phyloP scores from a whole-genome alignment of 1,140 invertebrate species.

The Drosophila elegans region DNA sequence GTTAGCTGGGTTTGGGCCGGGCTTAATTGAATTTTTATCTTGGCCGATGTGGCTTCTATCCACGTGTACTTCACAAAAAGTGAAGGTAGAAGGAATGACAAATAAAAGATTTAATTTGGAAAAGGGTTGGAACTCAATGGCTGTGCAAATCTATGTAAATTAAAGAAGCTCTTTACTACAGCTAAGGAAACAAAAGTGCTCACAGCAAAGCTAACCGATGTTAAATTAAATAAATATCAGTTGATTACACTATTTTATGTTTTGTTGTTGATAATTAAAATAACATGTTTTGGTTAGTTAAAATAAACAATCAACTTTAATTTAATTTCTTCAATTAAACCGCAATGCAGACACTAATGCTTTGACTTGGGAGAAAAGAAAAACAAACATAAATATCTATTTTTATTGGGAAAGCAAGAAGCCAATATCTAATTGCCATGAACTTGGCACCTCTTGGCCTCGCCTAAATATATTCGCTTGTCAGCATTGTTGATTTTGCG shows the following conservation, averaged over 20 bases:
- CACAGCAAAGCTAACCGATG: too few relatives aligned
- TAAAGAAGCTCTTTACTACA: background rate
- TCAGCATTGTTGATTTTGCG: constrained; percentile 58
- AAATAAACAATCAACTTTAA: background rate
- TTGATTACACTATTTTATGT: too few relatives aligned
- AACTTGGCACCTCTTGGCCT: background rate
- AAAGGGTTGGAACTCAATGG: background rate
- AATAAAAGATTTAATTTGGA: constrained; percentile 1
- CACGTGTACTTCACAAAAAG: constrained; percentile 11
- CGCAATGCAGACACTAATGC: background rate
- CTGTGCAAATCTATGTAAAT: constrained; percentile 5
- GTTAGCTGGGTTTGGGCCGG: constrained; percentile 8
- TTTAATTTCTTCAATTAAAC: background rate
- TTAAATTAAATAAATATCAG: too few relatives aligned
- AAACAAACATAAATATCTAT: constrained; percentile 35
- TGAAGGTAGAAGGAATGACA: background rate
- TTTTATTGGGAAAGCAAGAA: constrained; percentile 56
- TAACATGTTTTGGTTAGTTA: too few relatives aligned
- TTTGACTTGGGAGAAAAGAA: background rate
- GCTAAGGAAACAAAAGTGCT: too few relatives aligned
- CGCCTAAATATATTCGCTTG: constrained; percentile 28
- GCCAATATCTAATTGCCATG: constrained; percentile 45
- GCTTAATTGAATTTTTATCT: constrained; percentile 80
- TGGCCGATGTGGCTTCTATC: constrained; percentile 22
- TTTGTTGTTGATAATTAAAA: too few relatives aligned